phyloP scores from a whole-genome alignment of 1,140 invertebrate genomes.

The Drosophila orena region DNA sequence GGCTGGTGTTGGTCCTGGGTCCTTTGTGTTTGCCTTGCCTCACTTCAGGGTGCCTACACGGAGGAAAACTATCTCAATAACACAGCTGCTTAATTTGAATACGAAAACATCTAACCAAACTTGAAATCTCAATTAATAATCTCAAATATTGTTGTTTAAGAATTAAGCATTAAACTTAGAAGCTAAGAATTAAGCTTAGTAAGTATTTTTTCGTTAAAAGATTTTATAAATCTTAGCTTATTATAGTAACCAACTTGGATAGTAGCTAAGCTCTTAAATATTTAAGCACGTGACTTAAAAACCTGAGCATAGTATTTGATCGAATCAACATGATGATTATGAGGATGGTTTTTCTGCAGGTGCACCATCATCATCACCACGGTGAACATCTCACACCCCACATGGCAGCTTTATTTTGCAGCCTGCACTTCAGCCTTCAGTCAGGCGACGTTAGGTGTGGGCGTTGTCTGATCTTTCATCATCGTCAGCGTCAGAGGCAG shows the following conservation, averaged over 20 bases:
- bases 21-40: conserved; percentile 51
- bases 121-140: neutral
- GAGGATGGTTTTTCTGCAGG: neutral
- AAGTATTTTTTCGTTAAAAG: no score
- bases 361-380: conserved; percentile 30
- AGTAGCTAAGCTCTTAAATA: no score
- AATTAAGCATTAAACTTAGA: no score
- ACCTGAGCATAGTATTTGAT: no score
- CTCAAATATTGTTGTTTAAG: neutral
- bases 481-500: conserved; percentile 60
- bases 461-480: conserved; percentile 79
- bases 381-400: conserved; percentile 40
- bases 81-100: no score
- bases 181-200: no score
- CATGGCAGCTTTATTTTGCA: conserved; percentile 54
- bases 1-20: conserved; percentile 42
- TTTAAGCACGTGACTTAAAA: no score
- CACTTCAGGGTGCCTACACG: conserved; percentile 34
- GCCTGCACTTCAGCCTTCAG: conserved; percentile 58
- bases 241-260: no score
- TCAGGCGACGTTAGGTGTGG: conserved; percentile 62
- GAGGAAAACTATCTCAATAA: neutral
- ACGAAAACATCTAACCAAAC: no score
- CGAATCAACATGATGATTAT: neutral
- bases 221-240: no score